Percentiles rank a stretch among this genome's conserved stretches.
phyloP scores from a whole-genome alignment of 1,140 invertebrate genomes.

The Ceratina japonica region DNA sequence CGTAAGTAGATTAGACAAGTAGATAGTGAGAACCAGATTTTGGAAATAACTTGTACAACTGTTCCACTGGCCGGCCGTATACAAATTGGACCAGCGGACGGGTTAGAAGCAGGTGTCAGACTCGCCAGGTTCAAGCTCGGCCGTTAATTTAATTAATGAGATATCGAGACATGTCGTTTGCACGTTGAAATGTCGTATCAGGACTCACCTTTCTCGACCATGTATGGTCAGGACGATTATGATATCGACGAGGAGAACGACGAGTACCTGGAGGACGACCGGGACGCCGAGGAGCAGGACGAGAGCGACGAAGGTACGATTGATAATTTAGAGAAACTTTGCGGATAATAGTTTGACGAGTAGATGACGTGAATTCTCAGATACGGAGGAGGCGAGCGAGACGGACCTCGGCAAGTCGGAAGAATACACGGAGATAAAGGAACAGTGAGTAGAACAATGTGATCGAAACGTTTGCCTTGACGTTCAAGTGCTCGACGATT shows the following conservation, averaged over 20 bases:
- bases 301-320: conserved; percentile 79
- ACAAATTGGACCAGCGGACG: too few species aligned
- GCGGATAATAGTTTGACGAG: not conserved
- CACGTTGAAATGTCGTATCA: conserved; percentile 65
- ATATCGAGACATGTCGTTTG: conserved; percentile 3
- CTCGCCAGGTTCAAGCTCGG: too few species aligned
- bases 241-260: conserved; percentile 79
- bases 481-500: conserved; percentile 47
- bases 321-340: not conserved
- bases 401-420: conserved; percentile 91
- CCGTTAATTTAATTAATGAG: not conserved
- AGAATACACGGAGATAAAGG: conserved; percentile 92
- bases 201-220: conserved; percentile 69
- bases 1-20: too few species aligned
- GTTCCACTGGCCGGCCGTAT: too few species aligned
- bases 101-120: too few species aligned
- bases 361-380: conserved; percentile 79
- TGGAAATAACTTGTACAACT: too few species aligned
- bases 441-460: conserved; percentile 85
- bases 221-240: conserved; percentile 77
- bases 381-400: conserved; percentile 94
- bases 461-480: not conserved
- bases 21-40: too few species aligned
- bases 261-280: conserved; percentile 75
- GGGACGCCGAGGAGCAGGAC: conserved; percentile 76